Evolutionary conservation across 1,140 invertebrate species (phyloP).

Genomic region (Proales similis): DNA sequence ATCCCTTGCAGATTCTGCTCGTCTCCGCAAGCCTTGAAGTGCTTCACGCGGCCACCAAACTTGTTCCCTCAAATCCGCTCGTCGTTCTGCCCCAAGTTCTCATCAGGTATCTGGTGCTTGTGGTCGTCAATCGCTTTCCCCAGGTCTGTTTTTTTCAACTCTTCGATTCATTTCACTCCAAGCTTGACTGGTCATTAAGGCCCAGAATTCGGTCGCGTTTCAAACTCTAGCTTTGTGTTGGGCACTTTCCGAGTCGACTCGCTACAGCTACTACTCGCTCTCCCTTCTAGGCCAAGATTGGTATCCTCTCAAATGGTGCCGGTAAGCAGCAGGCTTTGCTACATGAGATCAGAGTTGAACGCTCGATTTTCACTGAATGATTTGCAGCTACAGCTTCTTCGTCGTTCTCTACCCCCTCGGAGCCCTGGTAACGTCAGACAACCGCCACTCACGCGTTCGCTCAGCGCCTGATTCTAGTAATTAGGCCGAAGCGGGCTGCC

Average conservation of each 20-base stretch:
- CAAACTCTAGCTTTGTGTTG: constrained; percentile 75
- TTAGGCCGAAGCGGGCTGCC: constrained; percentile 75
- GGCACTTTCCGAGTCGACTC: constrained; percentile 85
- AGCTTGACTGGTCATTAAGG: constrained; percentile 42
- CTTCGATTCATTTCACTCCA: neutral
- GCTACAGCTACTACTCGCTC: constrained; percentile 82
- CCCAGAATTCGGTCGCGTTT: constrained; percentile 49
- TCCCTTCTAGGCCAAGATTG: constrained; percentile 59
- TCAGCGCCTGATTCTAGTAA: constrained; percentile 37
- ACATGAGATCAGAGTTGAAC: neutral
- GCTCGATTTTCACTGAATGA: constrained; percentile 36
- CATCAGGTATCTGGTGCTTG: constrained; percentile 78
- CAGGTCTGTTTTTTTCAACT: constrained; percentile 43
- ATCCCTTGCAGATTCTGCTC: constrained; percentile 54
- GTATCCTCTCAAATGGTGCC: constrained; percentile 20
- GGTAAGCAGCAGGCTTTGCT: neutral
- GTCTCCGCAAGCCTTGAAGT: constrained; percentile 80
- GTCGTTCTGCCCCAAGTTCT: constrained; percentile 79
- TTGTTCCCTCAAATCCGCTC: constrained; percentile 73
- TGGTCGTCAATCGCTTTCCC: constrained; percentile 65
- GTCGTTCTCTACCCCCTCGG: constrained; percentile 84
- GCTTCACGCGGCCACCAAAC: constrained; percentile 67
- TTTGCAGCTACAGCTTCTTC: constrained; percentile 72
- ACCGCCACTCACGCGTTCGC: neutral
- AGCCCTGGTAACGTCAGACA: constrained; percentile 14